Conservation (phyloP, 2,113 vertebrate genomes). For the Phycodurus eques region DNA sequence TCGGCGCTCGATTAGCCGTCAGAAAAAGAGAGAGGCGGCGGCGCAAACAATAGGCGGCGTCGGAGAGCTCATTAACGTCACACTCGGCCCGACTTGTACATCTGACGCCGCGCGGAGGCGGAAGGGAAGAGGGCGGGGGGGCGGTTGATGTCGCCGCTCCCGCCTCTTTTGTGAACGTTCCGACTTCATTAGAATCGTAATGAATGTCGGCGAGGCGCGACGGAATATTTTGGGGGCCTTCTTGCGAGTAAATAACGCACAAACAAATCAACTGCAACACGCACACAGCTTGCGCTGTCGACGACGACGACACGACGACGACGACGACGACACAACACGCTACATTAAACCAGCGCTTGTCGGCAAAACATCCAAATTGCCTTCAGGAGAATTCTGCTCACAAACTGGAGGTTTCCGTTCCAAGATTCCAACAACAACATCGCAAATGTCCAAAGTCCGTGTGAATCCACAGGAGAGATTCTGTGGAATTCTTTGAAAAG, state of each 20-base stretch:
- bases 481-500: too few species aligned
- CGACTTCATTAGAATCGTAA: constrained; percentile 70
- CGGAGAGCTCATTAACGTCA: constrained; percentile 40
- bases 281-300: constrained; percentile 33
- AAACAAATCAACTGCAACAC: constrained; percentile 57
- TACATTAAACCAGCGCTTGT: constrained; percentile 11
- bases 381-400: too few species aligned
- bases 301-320: constrained; percentile 32
- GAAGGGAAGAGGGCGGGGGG: constrained; percentile 1
- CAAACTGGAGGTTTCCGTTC: too few species aligned
- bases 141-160: constrained; percentile 32
- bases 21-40: constrained; percentile 35
- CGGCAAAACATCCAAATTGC: too few species aligned
- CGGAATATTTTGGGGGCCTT: constrained; percentile 56
- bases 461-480: too few species aligned
- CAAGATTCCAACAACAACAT: too few species aligned
- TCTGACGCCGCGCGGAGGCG: not conserved
- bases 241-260: constrained; percentile 50
- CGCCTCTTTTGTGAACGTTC: constrained; percentile 51
- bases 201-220: constrained; percentile 51
- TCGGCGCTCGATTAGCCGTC: constrained; percentile 68
- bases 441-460: too few species aligned
- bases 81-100: constrained; percentile 17
- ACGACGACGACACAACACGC: not conserved
- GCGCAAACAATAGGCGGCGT: constrained; percentile 32